phyloP scores from a whole-genome alignment of 1,140 invertebrate genomes.

The Radopholus similis region DNA sequence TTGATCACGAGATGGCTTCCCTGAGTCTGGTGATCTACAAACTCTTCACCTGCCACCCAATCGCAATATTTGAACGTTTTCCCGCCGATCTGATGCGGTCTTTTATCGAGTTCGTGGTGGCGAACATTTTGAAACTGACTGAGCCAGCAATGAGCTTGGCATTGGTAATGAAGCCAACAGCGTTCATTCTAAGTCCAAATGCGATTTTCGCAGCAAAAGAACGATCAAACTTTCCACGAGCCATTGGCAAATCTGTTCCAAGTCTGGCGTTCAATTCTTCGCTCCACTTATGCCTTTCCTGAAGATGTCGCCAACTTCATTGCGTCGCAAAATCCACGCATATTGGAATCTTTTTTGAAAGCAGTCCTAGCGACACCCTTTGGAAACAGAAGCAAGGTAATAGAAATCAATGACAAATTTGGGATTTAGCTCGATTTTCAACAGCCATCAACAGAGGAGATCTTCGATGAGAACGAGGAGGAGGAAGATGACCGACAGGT shows the following conservation, averaged over 20 bases:
- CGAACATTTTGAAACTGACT: conserved; percentile 11
- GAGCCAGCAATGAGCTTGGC: conserved; percentile 8
- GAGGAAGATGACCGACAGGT: conserved; percentile 17
- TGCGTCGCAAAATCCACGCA: neutral
- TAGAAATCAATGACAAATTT: neutral
- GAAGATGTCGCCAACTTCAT: conserved; percentile 4
- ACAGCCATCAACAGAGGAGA: conserved; percentile 10
- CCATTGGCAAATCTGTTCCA: conserved; percentile 14
- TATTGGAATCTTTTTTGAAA: conserved; percentile 19
- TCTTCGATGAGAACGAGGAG: conserved; percentile 24
- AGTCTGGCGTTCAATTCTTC: conserved; percentile 15
- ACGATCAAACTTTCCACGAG: conserved; percentile 12
- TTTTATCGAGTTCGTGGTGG: conserved; percentile 23
- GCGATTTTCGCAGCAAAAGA: conserved; percentile 4
- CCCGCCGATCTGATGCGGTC: conserved; percentile 5
- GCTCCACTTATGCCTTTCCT: neutral
- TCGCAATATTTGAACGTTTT: conserved; percentile 22
- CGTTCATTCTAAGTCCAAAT: neutral
- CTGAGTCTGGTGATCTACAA: conserved; percentile 21
- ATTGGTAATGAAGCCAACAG: neutral
- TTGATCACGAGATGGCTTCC: conserved; percentile 23
- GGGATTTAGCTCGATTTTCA: neutral
- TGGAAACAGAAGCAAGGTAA: conserved; percentile 20
- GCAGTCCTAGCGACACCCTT: conserved; percentile 10
- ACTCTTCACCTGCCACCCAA: conserved; percentile 23